Percentiles rank a stretch among this genome's conserved stretches.
These are phyloP conservation scores for Solenopsis fugax DNA, from an alignment of 1,140 invertebrate species.

Conservation along the genomic window DNA sequence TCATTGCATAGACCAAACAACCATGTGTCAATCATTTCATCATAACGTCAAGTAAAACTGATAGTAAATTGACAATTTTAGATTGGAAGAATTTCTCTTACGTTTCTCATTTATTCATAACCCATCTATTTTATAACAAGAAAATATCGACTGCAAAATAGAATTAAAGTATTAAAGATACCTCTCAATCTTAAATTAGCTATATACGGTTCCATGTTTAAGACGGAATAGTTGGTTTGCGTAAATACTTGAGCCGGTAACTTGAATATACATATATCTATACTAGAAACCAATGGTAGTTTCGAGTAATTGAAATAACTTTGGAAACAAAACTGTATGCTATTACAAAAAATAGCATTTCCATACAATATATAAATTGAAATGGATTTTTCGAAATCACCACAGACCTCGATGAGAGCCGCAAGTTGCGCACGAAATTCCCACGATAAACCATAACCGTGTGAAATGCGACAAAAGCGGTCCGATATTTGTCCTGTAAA, in stretches of 20 bases:
- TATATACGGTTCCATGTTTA: not conserved
- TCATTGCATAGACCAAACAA: not conserved
- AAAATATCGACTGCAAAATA: conserved; percentile 1
- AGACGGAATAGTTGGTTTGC: not conserved
- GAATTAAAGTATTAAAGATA: not conserved
- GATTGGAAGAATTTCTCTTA: not conserved
- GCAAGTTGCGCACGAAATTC: conserved; percentile 48
- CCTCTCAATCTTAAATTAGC: not conserved
- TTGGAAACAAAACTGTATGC: not conserved
- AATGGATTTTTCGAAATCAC: conserved; percentile 33
- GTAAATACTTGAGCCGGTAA: not conserved
- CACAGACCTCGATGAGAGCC: conserved; percentile 34
- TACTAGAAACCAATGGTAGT: not conserved
- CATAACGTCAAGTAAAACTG: not conserved
- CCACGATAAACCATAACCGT: conserved; percentile 49
- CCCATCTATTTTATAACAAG: not conserved
- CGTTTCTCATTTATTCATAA: no score
- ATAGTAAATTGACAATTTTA: not conserved
- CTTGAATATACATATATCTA: not conserved
- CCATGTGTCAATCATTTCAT: not conserved
- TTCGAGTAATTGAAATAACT: conserved; percentile 25
- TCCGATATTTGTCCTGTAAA: conserved; percentile 50
- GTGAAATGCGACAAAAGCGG: conserved; percentile 20
- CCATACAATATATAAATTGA: conserved; percentile 16
- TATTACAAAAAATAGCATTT: conserved; percentile 24